These are phyloP conservation scores for Glaucidium brasilianum DNA, from an alignment of 2,113 vertebrate species.

Conservation along the genomic window DNA sequence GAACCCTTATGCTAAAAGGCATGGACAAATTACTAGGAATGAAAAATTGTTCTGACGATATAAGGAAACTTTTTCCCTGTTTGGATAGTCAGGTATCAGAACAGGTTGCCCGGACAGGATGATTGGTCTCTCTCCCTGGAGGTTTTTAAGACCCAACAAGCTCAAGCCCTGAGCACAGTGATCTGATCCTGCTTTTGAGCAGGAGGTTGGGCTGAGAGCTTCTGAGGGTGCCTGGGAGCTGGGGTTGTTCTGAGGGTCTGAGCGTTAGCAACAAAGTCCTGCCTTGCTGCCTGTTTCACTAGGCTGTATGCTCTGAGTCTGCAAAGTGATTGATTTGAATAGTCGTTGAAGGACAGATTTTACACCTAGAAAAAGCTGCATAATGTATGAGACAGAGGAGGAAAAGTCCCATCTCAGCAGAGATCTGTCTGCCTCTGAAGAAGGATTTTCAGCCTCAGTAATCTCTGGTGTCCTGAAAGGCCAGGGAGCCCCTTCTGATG, in stretches of 20 bases:
- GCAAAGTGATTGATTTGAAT: neutral
- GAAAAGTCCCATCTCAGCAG: neutral
- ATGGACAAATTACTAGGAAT: neutral
- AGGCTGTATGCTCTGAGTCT: neutral
- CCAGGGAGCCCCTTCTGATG: neutral
- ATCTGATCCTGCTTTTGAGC: neutral
- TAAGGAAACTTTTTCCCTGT: neutral
- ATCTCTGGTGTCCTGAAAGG: neutral
- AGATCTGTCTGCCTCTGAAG: neutral
- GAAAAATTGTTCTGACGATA: neutral
- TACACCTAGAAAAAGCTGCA: neutral
- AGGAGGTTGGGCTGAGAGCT: neutral
- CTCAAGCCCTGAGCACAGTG: neutral
- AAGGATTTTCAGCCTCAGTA: neutral
- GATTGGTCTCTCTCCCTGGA: neutral
- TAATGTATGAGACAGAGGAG: neutral
- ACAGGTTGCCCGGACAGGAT: neutral
- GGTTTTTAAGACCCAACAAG: neutral
- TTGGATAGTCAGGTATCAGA: accelerated
- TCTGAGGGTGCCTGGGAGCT: neutral
- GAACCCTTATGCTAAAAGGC: neutral
- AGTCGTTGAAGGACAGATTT: neutral
- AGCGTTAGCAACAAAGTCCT: neutral
- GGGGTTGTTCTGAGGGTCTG: accelerated
- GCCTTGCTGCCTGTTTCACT: neutral